Conservation (phyloP, 2,797 vertebrate species). For the Oophaga sylvatica region DNA sequence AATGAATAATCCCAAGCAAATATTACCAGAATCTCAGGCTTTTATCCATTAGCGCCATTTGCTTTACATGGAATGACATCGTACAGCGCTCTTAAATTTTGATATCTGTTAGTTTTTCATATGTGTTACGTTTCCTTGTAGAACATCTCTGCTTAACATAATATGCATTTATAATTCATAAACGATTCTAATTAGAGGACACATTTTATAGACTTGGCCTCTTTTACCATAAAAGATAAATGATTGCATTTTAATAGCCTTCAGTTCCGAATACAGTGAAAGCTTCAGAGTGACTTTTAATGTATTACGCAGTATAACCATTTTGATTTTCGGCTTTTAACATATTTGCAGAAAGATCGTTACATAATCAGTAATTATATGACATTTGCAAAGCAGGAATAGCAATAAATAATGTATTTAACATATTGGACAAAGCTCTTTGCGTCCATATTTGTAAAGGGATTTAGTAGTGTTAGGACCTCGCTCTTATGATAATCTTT, state of each 20-base stretch:
- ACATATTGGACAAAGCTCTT: background rate
- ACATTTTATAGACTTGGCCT: slow-evolving; percentile 39
- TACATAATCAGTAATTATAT: slow-evolving; percentile 41
- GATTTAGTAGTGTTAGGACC: background rate
- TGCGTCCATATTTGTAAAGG: background rate
- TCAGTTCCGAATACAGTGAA: slow-evolving; percentile 11
- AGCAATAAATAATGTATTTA: slow-evolving; percentile 38
- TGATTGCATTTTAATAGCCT: slow-evolving; percentile 40
- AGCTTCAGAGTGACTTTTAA: slow-evolving; percentile 33
- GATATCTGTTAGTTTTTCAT: slow-evolving; percentile 8
- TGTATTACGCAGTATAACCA: slow-evolving; percentile 25
- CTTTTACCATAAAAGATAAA: slow-evolving; percentile 48
- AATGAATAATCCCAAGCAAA: background rate
- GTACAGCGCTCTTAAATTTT: background rate
- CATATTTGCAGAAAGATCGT: slow-evolving; percentile 34
- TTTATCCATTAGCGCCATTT: background rate
- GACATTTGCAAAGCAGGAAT: slow-evolving; percentile 18
- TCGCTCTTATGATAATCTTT: background rate
- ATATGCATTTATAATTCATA: slow-evolving; percentile 48
- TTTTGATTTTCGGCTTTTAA: slow-evolving; percentile 40
- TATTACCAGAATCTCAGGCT: background rate
- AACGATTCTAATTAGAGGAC: slow-evolving; percentile 42
- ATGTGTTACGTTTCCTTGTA: slow-evolving; percentile 32
- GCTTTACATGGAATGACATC: slow-evolving; percentile 1
- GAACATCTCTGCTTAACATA: slow-evolving; percentile 44